Evolutionary conservation across 1,140 invertebrate species (phyloP).

Genomic region (Cardiocondyla obscurior): DNA sequence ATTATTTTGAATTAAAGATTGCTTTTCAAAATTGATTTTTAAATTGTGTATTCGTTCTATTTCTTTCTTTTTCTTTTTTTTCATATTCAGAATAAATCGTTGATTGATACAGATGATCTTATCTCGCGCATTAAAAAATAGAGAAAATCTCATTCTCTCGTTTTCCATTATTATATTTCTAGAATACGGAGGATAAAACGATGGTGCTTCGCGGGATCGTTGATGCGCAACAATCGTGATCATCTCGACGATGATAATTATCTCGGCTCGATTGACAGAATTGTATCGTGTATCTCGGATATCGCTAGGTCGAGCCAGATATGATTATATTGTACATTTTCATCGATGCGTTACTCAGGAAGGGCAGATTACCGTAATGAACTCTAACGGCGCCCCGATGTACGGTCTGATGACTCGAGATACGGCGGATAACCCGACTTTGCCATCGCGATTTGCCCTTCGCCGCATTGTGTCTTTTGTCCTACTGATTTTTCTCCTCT

Average conservation of each 20-base stretch:
- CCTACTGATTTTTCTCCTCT: slow-evolving; percentile 19
- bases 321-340: slow-evolving; percentile 80
- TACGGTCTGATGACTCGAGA: slow-evolving; percentile 78
- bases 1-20: not conserved
- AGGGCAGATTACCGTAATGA: slow-evolving; percentile 80
- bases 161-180: not conserved
- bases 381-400: slow-evolving; percentile 71
- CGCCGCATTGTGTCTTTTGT: not conserved
- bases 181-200: not conserved
- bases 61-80: not conserved
- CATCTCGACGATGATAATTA: slow-evolving; percentile 71
- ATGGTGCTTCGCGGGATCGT: not conserved
- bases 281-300: slow-evolving; percentile 49
- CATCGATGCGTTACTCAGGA: slow-evolving; percentile 78
- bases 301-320: slow-evolving; percentile 68
- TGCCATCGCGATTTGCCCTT: slow-evolving; percentile 1
- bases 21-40: not conserved
- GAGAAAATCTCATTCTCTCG: not conserved
- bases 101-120: not conserved
- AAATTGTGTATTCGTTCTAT: no score
- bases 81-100: not conserved
- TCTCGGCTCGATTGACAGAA: slow-evolving; percentile 67
- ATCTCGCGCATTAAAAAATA: not conserved
- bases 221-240: slow-evolving; percentile 37
- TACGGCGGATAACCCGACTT: slow-evolving; percentile 62